Evolutionary conservation across 2,113 vertebrate species (phyloP).

Genomic region (Hoplias malabaricus): DNA sequence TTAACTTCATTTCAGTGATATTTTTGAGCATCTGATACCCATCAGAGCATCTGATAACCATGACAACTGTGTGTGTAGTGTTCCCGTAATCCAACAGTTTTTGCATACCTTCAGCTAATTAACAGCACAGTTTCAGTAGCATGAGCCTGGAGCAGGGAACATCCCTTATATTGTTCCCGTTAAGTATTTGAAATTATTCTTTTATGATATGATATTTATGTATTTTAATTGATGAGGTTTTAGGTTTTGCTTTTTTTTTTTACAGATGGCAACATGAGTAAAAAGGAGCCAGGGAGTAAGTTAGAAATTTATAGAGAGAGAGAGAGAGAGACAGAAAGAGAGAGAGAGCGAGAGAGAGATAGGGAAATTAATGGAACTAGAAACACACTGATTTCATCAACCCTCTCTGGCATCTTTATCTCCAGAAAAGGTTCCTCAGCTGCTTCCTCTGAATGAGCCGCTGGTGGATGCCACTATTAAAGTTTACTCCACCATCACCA

Average conservation of each 20-base stretch:
- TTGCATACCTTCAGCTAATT: no score
- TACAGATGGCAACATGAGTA: conserved; percentile 61
- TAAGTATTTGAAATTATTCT: no score
- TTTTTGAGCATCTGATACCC: background rate
- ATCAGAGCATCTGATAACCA: no score
- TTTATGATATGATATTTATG: no score
- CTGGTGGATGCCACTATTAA: conserved; percentile 82
- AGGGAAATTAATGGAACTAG: conserved; percentile 5
- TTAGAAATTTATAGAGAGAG: conserved; percentile 47
- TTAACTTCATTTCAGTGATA: conserved; percentile 15
- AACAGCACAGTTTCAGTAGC: no score
- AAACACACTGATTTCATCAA: no score
- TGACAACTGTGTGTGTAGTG: no score
- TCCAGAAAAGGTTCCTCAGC: conserved; percentile 67
- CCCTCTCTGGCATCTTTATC: background rate
- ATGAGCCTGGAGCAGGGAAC: no score
- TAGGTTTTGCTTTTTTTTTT: conserved; percentile 36
- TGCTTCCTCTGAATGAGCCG: conserved; percentile 71
- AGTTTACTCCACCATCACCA: conserved; percentile 81
- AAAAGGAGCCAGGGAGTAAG: conserved; percentile 57
- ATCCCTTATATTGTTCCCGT: no score
- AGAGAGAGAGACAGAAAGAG: conserved; percentile 28
- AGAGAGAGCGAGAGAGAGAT: background rate
- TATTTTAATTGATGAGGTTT: no score
- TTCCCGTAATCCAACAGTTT: no score